Conservation (phyloP, 2,888 invertebrate species). For the Pristionchus japonicus region DNA sequence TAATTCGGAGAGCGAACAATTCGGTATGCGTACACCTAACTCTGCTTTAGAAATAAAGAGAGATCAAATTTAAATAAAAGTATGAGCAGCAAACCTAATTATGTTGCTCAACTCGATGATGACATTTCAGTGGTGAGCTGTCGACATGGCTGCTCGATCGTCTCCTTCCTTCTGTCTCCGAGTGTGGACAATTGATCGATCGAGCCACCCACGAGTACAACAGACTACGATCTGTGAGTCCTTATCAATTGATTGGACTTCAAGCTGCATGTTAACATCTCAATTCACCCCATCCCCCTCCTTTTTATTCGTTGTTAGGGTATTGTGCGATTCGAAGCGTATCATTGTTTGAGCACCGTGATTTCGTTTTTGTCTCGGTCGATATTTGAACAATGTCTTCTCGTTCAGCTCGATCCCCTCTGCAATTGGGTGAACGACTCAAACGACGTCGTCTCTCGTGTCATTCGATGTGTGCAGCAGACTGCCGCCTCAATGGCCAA, state of each 20-base stretch:
- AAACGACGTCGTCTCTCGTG: conserved; percentile 55
- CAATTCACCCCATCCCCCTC: too few relatives aligned
- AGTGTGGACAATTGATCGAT: conserved; percentile 60
- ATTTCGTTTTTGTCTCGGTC: background rate
- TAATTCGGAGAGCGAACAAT: too few relatives aligned
- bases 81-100: too few relatives aligned
- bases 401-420: conserved; percentile 54
- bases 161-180: conserved; percentile 60
- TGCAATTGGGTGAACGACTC: conserved; percentile 61
- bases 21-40: too few relatives aligned
- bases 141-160: conserved; percentile 62
- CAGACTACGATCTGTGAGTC: conserved; percentile 53
- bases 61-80: too few relatives aligned
- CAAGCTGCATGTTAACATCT: too few relatives aligned
- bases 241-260: background rate
- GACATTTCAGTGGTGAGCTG: conserved; percentile 57
- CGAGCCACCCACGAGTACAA: conserved; percentile 60
- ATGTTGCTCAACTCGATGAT: too few relatives aligned
- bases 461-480: conserved; percentile 56
- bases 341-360: too few relatives aligned
- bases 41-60: too few relatives aligned
- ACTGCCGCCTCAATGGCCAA: conserved; percentile 56
- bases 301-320: too few relatives aligned
- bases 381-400: background rate
- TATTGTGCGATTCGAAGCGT: too few relatives aligned